Evolutionary conservation across 2,888 invertebrate genomes (phyloP), one percentile per base, ranked within the genome.

Genomic region (Podotricha telesiphe): DNA sequence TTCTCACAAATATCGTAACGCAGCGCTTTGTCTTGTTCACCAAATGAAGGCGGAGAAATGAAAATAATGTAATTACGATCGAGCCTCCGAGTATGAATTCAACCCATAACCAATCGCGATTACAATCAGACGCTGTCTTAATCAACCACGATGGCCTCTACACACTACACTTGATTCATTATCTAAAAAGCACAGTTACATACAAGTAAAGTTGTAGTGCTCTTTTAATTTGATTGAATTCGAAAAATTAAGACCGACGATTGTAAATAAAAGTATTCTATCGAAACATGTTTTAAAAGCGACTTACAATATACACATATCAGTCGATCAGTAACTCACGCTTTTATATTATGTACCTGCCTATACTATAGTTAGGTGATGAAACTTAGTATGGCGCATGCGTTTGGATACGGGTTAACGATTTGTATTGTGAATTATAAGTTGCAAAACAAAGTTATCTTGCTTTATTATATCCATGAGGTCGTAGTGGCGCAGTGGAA

Each of bases 391-490:
- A 73, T 65, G 66, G 67, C 55, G 48, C 66, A 66, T 55, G 55
- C 72, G 66, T 72, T 65, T 56, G 61, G 37, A 22, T 69, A 65
- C 64, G 72, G 66, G 66, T 68, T 70, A 65, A 63, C 50, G 70
- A 48, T 64, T 63, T 70, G 42, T 59, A 45, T 66, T 53, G 40
- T 70, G 71, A 71, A 72, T 73, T 66, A 56, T 64, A 72, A 72
- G 34, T 67, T 63, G 50, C 59, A 34, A 55, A 66, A 62, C 53
- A 62, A 22, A 53, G 20, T 62, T 53, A 55, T 62, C 45, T 55
- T 67, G 45, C 20, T 17, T 61, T 67, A 34, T 67, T 67, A 19
- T 17, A 10, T 42, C 2, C 6, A 28, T 28, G 28, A 28, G 28
- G 28, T 6, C 28, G 6, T 28, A 4, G 6, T 28, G 6, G 28